These are phyloP conservation scores for Sebastes matsubarae DNA, from an alignment of 2,797 vertebrate species.

Conservation along the genomic window DNA sequence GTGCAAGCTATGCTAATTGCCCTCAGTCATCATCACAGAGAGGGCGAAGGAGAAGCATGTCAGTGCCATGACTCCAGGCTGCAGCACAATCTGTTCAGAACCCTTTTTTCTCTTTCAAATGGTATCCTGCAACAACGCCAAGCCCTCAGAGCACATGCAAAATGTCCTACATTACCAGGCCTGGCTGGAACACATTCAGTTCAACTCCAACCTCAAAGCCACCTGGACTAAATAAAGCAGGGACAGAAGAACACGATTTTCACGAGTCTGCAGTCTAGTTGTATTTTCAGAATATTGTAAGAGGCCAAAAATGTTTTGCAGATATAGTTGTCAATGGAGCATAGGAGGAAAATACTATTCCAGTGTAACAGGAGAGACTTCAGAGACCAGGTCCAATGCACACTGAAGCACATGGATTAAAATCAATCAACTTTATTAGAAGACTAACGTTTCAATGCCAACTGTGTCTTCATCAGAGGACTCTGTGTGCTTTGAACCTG, in stretches of 20 bases:
- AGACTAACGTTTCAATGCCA: too few species aligned
- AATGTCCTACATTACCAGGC: constrained; percentile 62
- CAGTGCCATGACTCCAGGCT: constrained; percentile 75
- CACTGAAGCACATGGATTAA: too few species aligned
- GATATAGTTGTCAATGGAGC: not conserved
- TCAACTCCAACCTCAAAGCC: constrained; percentile 6
- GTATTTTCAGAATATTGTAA: not conserved
- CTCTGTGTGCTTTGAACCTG: too few species aligned
- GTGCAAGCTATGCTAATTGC: constrained; percentile 33
- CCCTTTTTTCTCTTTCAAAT: constrained; percentile 46
- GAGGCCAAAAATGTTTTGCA: not conserved
- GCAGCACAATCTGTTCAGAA: constrained; percentile 77
- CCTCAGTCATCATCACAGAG: constrained; percentile 40
- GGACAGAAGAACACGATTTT: not conserved
- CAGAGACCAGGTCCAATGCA: too few species aligned
- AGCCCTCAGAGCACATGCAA: constrained; percentile 55
- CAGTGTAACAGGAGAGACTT: too few species aligned
- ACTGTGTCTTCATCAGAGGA: too few species aligned
- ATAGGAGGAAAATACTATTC: not conserved
- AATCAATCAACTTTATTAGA: too few species aligned
- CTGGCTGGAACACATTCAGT: not conserved
- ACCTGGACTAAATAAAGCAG: constrained; percentile 9
- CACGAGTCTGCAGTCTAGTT: not conserved
- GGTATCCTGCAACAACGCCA: constrained; percentile 49
- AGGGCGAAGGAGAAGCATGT: constrained; percentile 41